Conservation (phyloP, 2,113 vertebrate species). For the Gopherus evgoodei region DNA sequence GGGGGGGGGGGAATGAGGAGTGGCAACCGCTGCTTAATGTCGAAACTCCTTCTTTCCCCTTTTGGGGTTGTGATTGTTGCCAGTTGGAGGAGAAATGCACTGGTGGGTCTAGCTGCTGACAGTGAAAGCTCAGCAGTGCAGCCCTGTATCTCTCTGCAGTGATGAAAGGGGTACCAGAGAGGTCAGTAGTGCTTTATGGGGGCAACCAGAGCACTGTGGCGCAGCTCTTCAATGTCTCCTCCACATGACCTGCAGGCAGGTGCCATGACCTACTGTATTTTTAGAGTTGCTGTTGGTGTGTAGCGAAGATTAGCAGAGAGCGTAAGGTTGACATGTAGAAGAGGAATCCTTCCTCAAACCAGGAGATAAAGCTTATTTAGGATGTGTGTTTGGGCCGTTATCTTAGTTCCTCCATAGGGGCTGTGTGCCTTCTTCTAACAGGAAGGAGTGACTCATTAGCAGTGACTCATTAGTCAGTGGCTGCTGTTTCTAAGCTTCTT, state of each 20-base stretch:
- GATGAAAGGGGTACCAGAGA: not conserved
- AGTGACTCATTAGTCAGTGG: not conserved
- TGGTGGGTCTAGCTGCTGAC: accelerated
- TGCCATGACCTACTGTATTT: slow-evolving; percentile 37
- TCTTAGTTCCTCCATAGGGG: not conserved
- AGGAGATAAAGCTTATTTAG: not conserved
- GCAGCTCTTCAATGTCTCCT: slow-evolving; percentile 26
- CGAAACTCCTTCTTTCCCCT: no score
- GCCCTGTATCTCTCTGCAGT: not conserved
- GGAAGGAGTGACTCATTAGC: not conserved
- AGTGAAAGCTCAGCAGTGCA: not conserved
- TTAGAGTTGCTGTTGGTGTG: slow-evolving; percentile 36
- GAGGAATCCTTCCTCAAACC: slow-evolving; percentile 33
- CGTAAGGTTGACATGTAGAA: not conserved
- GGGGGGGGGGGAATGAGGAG: not conserved
- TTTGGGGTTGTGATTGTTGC: not conserved
- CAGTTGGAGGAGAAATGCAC: not conserved
- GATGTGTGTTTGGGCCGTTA: not conserved
- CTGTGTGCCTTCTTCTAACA: not conserved
- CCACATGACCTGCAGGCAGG: slow-evolving; percentile 21
- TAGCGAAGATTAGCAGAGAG: slow-evolving; percentile 60
- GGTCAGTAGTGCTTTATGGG: not conserved
- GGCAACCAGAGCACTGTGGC: not conserved
- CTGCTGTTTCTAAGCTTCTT: not conserved
- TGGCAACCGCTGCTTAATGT: not conserved